phyloP scores from a whole-genome alignment of 2,797 vertebrate genomes.

The Cyclopterus lumpus region DNA sequence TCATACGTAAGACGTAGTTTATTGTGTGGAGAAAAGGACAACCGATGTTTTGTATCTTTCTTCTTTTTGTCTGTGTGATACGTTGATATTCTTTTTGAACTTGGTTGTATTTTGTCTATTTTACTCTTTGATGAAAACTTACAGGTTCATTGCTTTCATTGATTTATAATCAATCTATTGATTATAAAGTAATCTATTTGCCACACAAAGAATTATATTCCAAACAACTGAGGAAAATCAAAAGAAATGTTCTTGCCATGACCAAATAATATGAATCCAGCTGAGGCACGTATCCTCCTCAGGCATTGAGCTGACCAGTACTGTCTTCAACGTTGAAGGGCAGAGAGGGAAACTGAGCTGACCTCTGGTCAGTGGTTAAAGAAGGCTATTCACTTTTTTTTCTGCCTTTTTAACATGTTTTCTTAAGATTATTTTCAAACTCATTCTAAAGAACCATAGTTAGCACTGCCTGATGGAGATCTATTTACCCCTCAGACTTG shows the following conservation, averaged over 20 bases:
- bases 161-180: too few relatives aligned
- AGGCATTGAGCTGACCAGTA: conserved; percentile 11
- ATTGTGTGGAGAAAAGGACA: conserved; percentile 1
- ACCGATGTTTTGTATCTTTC: not conserved
- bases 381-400: not conserved
- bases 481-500: conserved; percentile 36
- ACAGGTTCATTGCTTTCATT: not conserved
- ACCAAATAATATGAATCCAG: not conserved
- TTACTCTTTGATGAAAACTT: not conserved
- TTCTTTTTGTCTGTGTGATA: not conserved
- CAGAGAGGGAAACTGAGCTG: conserved; percentile 2
- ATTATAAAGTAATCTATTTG: too few relatives aligned
- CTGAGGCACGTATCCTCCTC: not conserved
- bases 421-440: conserved; percentile 19
- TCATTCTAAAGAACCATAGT: conserved; percentile 20
- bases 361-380: conserved; percentile 27
- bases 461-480: conserved; percentile 37
- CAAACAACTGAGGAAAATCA: conserved; percentile 3
- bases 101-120: not conserved
- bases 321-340: conserved; percentile 5
- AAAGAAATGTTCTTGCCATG: not conserved
- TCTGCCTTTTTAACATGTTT: conserved; percentile 22
- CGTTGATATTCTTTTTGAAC: not conserved
- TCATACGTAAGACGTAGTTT: conserved; percentile 10
- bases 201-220: not conserved